phyloP scores from a whole-genome alignment of 1,140 invertebrate species.

The Hycleus cichorii region DNA sequence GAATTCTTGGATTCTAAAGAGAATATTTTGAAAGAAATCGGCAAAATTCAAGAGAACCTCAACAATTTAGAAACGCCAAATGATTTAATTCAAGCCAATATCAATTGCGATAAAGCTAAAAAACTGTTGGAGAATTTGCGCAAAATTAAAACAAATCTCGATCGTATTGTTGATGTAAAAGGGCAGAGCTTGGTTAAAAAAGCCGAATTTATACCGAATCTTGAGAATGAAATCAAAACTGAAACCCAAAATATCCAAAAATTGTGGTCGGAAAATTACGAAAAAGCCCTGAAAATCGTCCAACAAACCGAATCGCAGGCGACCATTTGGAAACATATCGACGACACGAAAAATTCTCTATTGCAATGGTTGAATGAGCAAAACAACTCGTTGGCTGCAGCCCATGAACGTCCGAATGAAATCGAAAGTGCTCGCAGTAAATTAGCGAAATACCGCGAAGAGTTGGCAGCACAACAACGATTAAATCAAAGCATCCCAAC shows the following conservation, averaged over 20 bases:
- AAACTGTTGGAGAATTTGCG: slow-evolving; percentile 66
- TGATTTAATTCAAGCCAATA: slow-evolving; percentile 55
- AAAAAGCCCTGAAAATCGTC: slow-evolving; percentile 59
- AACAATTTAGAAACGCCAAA: slow-evolving; percentile 54
- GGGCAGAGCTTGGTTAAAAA: slow-evolving; percentile 63
- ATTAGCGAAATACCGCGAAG: slow-evolving; percentile 77
- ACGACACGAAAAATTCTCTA: slow-evolving; percentile 75
- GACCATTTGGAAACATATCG: slow-evolving; percentile 86
- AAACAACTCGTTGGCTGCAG: slow-evolving; percentile 63
- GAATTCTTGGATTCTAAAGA: slow-evolving; percentile 66
- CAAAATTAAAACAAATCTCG: slow-evolving; percentile 63
- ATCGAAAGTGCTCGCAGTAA: slow-evolving; percentile 68
- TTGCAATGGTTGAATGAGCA: slow-evolving; percentile 77
- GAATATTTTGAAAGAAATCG: slow-evolving; percentile 59
- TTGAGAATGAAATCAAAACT: slow-evolving; percentile 60
- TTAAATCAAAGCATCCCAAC: slow-evolving; percentile 66
- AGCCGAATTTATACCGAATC: slow-evolving; percentile 64
- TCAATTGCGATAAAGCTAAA: slow-evolving; percentile 64
- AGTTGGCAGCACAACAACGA: slow-evolving; percentile 68
- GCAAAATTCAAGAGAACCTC: slow-evolving; percentile 54
- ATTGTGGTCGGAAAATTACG: slow-evolving; percentile 67
- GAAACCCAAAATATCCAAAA: slow-evolving; percentile 55
- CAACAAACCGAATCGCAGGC: slow-evolving; percentile 80
- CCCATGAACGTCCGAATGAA: slow-evolving; percentile 68
- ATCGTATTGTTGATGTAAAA: slow-evolving; percentile 62